phyloP scores from a whole-genome alignment of 2,888 invertebrate species.

The Saturnia japonica region DNA sequence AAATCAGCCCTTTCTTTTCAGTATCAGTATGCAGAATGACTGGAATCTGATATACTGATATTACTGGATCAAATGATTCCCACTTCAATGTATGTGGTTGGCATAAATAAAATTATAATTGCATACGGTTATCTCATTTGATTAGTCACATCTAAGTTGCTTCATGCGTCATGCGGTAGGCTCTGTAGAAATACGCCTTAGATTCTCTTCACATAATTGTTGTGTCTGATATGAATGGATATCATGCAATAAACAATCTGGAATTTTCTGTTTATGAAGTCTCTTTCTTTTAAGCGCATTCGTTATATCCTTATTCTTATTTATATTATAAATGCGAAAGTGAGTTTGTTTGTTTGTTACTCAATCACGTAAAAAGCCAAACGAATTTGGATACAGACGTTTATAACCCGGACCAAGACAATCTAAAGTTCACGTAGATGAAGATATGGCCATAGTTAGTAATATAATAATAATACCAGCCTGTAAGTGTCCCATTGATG shows the following conservation, averaged over 20 bases:
- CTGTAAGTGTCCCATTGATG: no score
- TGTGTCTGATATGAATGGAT: neutral
- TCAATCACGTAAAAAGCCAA: no score
- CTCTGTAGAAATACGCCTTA: conserved; percentile 14
- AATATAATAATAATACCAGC: no score
- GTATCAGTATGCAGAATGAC: no score
- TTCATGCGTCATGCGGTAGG: conserved; percentile 45
- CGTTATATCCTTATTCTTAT: neutral
- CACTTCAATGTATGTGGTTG: conserved; percentile 28
- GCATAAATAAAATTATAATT: conserved; percentile 70
- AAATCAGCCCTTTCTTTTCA: no score
- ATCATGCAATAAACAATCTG: neutral
- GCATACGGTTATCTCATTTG: conserved; percentile 73
- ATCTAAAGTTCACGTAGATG: no score
- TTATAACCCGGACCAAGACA: no score
- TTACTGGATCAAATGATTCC: conserved; percentile 7
- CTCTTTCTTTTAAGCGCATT: neutral
- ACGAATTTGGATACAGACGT: no score
- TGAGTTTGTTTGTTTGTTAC: no score
- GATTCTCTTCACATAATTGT: neutral
- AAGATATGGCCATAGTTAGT: no score
- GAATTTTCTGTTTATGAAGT: neutral
- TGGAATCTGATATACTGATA: no score
- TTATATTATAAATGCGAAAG: no score
- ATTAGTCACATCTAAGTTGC: conserved; percentile 70